Base-by-base conservation (phyloP, 2,797 vertebrate genomes). In the Podarcis lilfordi region DNA sequence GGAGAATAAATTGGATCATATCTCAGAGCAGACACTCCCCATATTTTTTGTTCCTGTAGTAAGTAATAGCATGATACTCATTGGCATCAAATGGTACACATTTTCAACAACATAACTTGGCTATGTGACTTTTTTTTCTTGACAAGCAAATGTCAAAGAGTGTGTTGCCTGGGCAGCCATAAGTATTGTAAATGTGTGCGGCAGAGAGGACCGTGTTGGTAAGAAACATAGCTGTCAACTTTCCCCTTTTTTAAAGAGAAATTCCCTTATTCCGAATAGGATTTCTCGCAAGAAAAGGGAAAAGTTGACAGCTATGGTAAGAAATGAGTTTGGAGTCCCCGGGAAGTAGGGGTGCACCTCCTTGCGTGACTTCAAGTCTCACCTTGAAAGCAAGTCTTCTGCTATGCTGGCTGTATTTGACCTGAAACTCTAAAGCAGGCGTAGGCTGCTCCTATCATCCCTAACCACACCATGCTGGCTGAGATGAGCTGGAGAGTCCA, bases 111-210 rank as follows among this genome's bases (percentile, higher is more conserved):
- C 72, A 7, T 74, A 90, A 77, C 90, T 93, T 89, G 83, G 91
- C 90, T 91, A 2, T 45, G 79, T 68, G 93, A 29, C 93, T 11
- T 64, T 64, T 64, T 23, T 19, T 64, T 64, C 21, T 23, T 80
- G 84, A 90, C 91, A 90, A 89, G 91, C 78, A 91, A 94, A 91
- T 91, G 91, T 85, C 93, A 95, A 55, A 88, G 93, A 91, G 93
- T 97, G 94, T 96, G 94, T 96, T 7, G 43, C 97, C 97, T 97
- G 97, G 97, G 95, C 96, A 97, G 96, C 96, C 95, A 94, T 95
- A 25, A 97, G 89, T 84, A 87, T 84, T 89, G 64, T 71, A 43
- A 74, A 3, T 5, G 0, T 25, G 19, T 7, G 15, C 40, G 72
- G 95, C 95, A 95, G 96, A 97, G 96, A 97, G 96, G 96, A 97